Percentiles rank a stretch among this genome's conserved stretches.
Evolutionary conservation across 2,888 invertebrate species (phyloP).

Genomic region (Nasonovia ribisnigri): DNA sequence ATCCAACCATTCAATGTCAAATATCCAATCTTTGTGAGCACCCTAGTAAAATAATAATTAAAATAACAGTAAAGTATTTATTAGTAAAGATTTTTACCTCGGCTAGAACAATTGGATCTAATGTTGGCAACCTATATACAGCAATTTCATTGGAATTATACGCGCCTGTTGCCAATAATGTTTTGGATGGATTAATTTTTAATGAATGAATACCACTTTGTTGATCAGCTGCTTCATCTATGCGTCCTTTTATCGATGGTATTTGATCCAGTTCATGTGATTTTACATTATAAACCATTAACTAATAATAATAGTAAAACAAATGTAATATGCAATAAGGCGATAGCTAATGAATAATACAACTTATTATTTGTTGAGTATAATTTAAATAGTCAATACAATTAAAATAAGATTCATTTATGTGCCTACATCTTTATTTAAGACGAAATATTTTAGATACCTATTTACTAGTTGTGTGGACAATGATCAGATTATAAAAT

Average conservation of each 20-base stretch:
- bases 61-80: not conserved
- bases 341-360: not conserved
- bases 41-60: slow-evolving; percentile 70
- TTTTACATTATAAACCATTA: slow-evolving; percentile 92
- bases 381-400: not conserved
- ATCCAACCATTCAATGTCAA: slow-evolving; percentile 96
- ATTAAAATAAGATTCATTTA: not conserved
- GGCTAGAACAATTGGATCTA: slow-evolving; percentile 94
- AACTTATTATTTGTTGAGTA: not conserved
- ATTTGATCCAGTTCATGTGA: slow-evolving; percentile 89
- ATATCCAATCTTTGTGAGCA: slow-evolving; percentile 92
- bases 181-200: slow-evolving; percentile 92
- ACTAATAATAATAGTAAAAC: slow-evolving; percentile 71
- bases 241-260: slow-evolving; percentile 82
- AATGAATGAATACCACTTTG: slow-evolving; percentile 94
- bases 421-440: not conserved
- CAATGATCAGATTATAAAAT: not conserved
- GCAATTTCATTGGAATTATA: slow-evolving; percentile 93
- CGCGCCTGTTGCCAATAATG: slow-evolving; percentile 91
- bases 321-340: not conserved
- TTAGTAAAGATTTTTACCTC: slow-evolving; percentile 73
- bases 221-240: slow-evolving; percentile 72
- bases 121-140: slow-evolving; percentile 89
- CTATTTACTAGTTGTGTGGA: not conserved
- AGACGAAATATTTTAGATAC: not conserved